These are phyloP conservation scores for Equus przewalskii DNA, from an alignment of 2,113 vertebrate genomes.

Conservation along the genomic window DNA sequence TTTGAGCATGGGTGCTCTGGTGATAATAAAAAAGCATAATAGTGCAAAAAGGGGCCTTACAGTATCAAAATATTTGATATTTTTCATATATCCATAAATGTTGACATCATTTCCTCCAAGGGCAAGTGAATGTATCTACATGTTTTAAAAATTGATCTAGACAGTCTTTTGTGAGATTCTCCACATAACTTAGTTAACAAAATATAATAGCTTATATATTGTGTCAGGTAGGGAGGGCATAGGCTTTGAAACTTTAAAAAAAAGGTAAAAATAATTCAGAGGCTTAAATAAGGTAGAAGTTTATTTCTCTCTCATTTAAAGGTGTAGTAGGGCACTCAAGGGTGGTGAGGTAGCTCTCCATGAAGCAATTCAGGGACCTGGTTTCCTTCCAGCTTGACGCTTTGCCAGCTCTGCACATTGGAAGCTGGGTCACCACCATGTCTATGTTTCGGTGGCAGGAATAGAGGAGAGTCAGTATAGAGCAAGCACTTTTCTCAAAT, in stretches of 20 bases:
- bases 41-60: neutral
- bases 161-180: slow-evolving; percentile 34
- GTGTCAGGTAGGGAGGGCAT: neutral
- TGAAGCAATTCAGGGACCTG: neutral
- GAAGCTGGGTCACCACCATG: neutral
- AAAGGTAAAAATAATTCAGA: neutral
- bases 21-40: neutral
- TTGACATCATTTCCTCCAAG: neutral
- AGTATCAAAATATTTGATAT: neutral
- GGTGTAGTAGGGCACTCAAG: neutral
- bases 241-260: neutral
- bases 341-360: neutral
- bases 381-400: neutral
- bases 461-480: neutral
- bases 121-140: neutral
- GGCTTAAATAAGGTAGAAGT: neutral
- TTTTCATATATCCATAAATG: neutral
- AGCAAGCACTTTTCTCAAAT: neutral
- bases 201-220: neutral
- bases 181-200: slow-evolving; percentile 27
- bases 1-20: neutral
- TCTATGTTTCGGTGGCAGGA: neutral
- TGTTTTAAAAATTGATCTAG: slow-evolving; percentile 1
- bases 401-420: neutral
- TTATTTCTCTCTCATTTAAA: slow-evolving; percentile 35